phyloP scores from a whole-genome alignment of 2,888 invertebrate species.

The Malthinus flaveolus region DNA sequence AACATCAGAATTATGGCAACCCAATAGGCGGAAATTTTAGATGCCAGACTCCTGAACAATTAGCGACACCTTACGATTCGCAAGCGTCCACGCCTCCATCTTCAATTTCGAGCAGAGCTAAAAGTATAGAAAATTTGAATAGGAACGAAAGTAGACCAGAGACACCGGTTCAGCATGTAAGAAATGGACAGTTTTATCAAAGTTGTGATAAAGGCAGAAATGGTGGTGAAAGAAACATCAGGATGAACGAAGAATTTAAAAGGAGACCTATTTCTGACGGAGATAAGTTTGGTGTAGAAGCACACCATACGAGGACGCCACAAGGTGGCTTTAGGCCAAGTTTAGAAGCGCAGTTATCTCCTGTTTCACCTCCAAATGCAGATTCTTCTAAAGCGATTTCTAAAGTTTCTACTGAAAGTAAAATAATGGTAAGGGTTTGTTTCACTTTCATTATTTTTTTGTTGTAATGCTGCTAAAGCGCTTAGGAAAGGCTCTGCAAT shows the following conservation, averaged over 20 bases:
- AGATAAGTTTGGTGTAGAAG: slow-evolving; percentile 10
- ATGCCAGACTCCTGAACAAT: slow-evolving; percentile 56
- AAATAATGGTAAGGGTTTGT: slow-evolving; percentile 33
- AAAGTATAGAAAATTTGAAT: slow-evolving; percentile 42
- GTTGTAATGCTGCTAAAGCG: no score
- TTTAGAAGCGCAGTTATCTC: slow-evolving; percentile 41
- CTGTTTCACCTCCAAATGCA: slow-evolving; percentile 39
- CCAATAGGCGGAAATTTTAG: slow-evolving; percentile 40
- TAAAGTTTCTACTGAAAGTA: slow-evolving; percentile 31
- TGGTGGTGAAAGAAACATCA: neutral
- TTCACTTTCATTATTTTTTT: no score
- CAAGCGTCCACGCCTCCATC: slow-evolving; percentile 47
- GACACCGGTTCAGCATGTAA: slow-evolving; percentile 36
- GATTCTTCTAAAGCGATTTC: slow-evolving; percentile 11
- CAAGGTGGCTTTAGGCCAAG: slow-evolving; percentile 33
- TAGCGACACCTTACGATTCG: slow-evolving; percentile 46
- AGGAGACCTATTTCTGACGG: slow-evolving; percentile 14
- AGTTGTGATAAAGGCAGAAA: slow-evolving; percentile 11
- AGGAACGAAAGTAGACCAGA: slow-evolving; percentile 40
- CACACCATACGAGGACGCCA: slow-evolving; percentile 22
- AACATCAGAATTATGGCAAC: slow-evolving; percentile 57
- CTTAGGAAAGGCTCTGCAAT: no score
- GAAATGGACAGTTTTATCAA: slow-evolving; percentile 18
- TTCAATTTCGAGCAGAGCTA: slow-evolving; percentile 26
- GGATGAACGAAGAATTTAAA: neutral